Conservation (phyloP, 2,113 vertebrate species). For the Myrmophylax atrothorax region DNA sequence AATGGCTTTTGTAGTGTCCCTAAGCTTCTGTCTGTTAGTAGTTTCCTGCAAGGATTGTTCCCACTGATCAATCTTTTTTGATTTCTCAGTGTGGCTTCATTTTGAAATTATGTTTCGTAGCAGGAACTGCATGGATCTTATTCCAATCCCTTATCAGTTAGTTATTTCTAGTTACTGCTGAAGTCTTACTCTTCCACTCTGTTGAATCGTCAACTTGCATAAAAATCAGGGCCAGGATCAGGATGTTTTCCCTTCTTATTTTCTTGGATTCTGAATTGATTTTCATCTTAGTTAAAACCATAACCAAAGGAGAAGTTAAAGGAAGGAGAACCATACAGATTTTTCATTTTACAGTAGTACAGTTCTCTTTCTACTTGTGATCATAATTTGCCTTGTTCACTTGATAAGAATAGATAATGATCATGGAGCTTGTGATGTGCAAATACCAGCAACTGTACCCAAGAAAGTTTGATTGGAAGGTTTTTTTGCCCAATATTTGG, state of each 20-base stretch:
- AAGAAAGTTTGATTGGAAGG: not conserved
- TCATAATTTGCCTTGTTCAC: not conserved
- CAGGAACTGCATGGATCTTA: not conserved
- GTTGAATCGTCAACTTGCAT: not conserved
- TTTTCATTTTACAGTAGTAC: not conserved
- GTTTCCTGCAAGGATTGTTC: not conserved
- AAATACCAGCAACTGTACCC: not conserved
- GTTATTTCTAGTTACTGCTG: not conserved
- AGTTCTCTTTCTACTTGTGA: not conserved
- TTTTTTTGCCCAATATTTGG: not conserved
- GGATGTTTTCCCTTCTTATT: not conserved
- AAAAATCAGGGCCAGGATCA: not conserved
- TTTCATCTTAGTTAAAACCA: not conserved
- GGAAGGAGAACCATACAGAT: not conserved
- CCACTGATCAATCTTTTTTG: not conserved
- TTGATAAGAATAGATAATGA: not conserved
- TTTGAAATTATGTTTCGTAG: not conserved
- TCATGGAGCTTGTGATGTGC: not conserved
- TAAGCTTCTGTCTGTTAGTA: not conserved
- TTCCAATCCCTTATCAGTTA: not conserved
- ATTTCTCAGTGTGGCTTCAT: not conserved
- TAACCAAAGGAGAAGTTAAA: not conserved
- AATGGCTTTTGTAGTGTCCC: not conserved
- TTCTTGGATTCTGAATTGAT: not conserved
- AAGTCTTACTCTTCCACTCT: not conserved